Evolutionary conservation across 2,888 invertebrate species (phyloP).

Genomic region (Thecocarcelia acutangulata): DNA sequence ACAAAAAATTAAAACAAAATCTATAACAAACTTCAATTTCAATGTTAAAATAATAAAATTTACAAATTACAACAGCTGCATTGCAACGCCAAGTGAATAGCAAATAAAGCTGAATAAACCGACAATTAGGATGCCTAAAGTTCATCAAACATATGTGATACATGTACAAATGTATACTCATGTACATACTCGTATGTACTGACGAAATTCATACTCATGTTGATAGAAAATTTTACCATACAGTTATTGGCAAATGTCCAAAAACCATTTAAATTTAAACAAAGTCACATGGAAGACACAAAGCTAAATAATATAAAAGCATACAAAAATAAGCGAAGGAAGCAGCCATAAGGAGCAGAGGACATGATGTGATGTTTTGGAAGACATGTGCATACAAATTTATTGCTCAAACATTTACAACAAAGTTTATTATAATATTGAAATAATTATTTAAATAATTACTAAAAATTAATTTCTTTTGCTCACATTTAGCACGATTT

Average conservation of each 20-base stretch:
- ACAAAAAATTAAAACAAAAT: not conserved
- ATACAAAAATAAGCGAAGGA: no score
- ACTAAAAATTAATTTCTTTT: slow-evolving; percentile 19
- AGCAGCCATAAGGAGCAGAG: no score
- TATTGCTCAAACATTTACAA: not conserved
- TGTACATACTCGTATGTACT: not conserved
- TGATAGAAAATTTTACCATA: slow-evolving; percentile 14
- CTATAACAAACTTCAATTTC: slow-evolving; percentile 27
- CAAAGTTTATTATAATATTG: slow-evolving; percentile 18
- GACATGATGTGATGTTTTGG: no score
- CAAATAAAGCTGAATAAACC: slow-evolving; percentile 32
- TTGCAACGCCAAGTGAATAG: slow-evolving; percentile 23
- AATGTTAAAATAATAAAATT: slow-evolving; percentile 23
- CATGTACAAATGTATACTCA: not conserved
- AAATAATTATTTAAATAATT: slow-evolving; percentile 55
- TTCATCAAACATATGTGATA: slow-evolving; percentile 21
- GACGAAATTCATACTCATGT: not conserved
- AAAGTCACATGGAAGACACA: slow-evolving; percentile 47
- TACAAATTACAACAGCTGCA: slow-evolving; percentile 49
- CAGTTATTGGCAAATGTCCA: slow-evolving; percentile 56
- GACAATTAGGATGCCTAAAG: slow-evolving; percentile 40
- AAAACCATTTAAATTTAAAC: slow-evolving; percentile 55
- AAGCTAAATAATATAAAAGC: not conserved
- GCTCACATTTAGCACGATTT: slow-evolving; percentile 41
- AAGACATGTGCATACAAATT: no score